A percentile compares a stretch with the other conserved stretches of the same genome.
These are phyloP conservation scores for Sicus ferrugineus DNA, from an alignment of 2,888 invertebrate species.

Conservation along the genomic window DNA sequence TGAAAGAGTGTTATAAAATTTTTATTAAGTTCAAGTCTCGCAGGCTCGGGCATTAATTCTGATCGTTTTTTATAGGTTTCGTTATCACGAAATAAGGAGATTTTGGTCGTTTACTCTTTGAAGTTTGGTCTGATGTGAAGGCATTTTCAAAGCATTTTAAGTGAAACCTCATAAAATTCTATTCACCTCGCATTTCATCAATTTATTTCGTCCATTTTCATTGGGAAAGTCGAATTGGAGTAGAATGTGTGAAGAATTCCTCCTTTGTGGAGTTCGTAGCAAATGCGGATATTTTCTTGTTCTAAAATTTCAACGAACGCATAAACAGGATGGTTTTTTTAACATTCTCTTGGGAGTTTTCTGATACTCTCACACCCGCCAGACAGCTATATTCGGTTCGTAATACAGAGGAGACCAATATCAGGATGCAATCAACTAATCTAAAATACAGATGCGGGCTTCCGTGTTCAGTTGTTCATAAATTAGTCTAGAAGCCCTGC, in stretches of 20 bases:
- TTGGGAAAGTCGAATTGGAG: not conserved
- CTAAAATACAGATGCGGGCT: too few relatives aligned
- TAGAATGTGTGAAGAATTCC: not conserved
- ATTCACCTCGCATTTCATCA: slow-evolving; percentile 1
- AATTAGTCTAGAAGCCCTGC: too few relatives aligned
- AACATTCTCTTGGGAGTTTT: too few relatives aligned
- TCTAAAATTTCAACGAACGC: too few relatives aligned
- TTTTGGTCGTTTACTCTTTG: not conserved
- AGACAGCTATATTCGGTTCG: too few relatives aligned
- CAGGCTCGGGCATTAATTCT: slow-evolving; percentile 7
- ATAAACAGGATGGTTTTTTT: too few relatives aligned
- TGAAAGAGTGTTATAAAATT: slow-evolving; percentile 14
- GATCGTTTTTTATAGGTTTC: slow-evolving; percentile 5
- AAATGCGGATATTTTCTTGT: too few relatives aligned
- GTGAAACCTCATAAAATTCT: slow-evolving; percentile 26
- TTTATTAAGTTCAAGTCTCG: slow-evolving; percentile 20
- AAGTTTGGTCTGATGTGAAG: not conserved
- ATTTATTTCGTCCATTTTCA: slow-evolving; percentile 5
- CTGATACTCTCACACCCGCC: too few relatives aligned
- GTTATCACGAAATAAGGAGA: not conserved
- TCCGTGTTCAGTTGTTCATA: too few relatives aligned
- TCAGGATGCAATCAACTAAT: too few relatives aligned
- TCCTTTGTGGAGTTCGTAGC: too few relatives aligned
- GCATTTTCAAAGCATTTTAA: not conserved
- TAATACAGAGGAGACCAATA: too few relatives aligned